These are phyloP conservation scores for Heterodera schachtii DNA, from an alignment of 1,140 invertebrate species.

Conservation along the genomic window DNA sequence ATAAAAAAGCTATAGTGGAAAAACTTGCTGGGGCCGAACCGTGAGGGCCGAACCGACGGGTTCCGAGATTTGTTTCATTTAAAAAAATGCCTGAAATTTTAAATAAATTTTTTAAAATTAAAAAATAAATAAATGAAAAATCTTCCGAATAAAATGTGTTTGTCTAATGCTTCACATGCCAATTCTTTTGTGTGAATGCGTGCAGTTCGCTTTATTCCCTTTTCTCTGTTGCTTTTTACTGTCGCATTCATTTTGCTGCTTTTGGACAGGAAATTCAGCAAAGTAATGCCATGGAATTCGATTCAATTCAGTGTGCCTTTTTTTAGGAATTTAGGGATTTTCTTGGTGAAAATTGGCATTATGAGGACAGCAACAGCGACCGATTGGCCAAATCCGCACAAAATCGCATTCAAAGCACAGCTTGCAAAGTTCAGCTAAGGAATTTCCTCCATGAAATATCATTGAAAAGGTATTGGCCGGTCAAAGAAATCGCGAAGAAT, in stretches of 20 bases:
- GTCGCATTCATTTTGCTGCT: neutral
- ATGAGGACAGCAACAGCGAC: neutral
- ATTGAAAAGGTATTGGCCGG: constrained; percentile 23
- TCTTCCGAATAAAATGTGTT: too few relatives aligned
- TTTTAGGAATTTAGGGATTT: constrained; percentile 15
- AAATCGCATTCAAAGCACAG: constrained; percentile 44
- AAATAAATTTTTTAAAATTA: too few relatives aligned
- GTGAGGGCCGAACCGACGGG: too few relatives aligned
- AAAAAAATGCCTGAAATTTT: too few relatives aligned
- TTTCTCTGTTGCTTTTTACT: neutral
- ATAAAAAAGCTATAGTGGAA: too few relatives aligned
- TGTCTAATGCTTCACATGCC: too few relatives aligned
- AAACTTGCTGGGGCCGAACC: too few relatives aligned
- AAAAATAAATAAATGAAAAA: too few relatives aligned
- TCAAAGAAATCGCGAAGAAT: constrained; percentile 33
- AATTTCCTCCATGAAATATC: constrained; percentile 32
- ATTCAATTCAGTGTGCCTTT: neutral
- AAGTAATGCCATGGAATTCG: neutral
- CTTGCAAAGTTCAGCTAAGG: constrained; percentile 33
- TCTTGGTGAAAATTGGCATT: neutral
- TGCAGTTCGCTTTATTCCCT: too few relatives aligned
- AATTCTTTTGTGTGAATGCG: too few relatives aligned
- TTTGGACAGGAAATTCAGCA: neutral
- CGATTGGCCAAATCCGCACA: constrained; percentile 38
- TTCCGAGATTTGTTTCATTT: too few relatives aligned